phyloP scores from a whole-genome alignment of 53 echinoderm and acorn worm genomes.

The Temnopleurus reevesii region DNA sequence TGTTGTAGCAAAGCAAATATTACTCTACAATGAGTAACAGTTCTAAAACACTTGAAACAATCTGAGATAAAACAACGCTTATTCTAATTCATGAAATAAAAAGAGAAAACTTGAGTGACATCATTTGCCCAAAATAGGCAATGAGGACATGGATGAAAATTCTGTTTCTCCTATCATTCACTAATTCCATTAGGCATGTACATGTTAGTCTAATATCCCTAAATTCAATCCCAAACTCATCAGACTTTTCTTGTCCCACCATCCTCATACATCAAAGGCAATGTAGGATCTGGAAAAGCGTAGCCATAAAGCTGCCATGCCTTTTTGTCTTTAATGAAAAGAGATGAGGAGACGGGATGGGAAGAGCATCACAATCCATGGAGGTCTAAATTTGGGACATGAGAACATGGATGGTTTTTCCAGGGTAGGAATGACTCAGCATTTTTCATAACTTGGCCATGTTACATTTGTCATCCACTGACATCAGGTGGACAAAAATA shows the following conservation, averaged over 20 bases:
- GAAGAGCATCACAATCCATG: background rate
- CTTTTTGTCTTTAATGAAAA: background rate
- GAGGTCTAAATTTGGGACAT: background rate
- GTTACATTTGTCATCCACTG: too few species aligned
- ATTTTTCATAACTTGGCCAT: background rate
- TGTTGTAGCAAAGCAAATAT: too few species aligned
- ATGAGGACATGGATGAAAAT: slow-evolving; percentile 2
- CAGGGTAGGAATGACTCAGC: slow-evolving; percentile 15
- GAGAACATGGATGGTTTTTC: background rate
- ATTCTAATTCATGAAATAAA: too few species aligned
- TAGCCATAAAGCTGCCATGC: background rate
- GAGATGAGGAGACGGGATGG: background rate
- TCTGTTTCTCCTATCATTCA: slow-evolving; percentile 6
- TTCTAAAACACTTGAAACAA: too few species aligned
- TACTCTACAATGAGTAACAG: too few species aligned
- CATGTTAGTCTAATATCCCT: slow-evolving; percentile 1
- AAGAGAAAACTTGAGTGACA: too few species aligned
- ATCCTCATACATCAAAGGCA: slow-evolving; percentile 4
- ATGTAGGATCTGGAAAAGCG: background rate
- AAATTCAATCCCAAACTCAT: slow-evolving; percentile 20
- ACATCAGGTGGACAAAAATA: too few species aligned
- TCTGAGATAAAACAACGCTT: too few species aligned
- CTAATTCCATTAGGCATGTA: slow-evolving; percentile 28
- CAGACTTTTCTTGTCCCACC: background rate
- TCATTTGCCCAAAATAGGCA: slow-evolving; percentile 10